Evolutionary conservation across 2,797 vertebrate genomes (phyloP), one percentile per base, ranked within the genome.

Genomic region (Holocentrus rufus): DNA sequence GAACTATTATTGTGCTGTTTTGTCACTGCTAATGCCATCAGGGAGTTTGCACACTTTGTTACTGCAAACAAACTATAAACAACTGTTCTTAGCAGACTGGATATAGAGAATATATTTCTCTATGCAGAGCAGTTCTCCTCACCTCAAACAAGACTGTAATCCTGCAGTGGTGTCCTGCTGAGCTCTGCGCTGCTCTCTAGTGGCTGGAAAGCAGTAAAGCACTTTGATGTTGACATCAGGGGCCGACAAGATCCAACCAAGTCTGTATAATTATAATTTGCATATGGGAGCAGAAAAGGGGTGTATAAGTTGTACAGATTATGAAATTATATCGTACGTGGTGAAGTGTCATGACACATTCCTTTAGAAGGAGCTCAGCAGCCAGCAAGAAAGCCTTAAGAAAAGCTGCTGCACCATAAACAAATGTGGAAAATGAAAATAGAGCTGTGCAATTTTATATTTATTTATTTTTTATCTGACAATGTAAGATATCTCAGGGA

Each of bases 131-230:
- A 64, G 47, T 71, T 67, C 47, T 52, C 22, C 18, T 77, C 34
- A 57, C 53, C 49, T 31, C 54, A 27, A 74, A 79, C 34, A 61
- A 17, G 72, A 20, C 31, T 74, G 72, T 74, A 6, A 65, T 86
- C 64, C 80, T 90, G 85, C 88, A 85, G 82, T 77, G 77, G 59
- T 3, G 59, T 80, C 80, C 72, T 89, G 54, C 78, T 88, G 87
- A 87, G 89, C 92, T 89, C 91, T 90, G 88, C 84, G 74, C 88
- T 89, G 87, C 91, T 27, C 93, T 93, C 93, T 94, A 89, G 93
- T 92, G 94, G 92, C 49, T 5, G 14, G 65, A 69, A 65, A 18
- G 1, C 2, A 52, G 80, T 62, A 80, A 22, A 67, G 64, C 91
- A 85, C 18, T 77, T 76, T 47, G 44, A 56, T 23, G 15, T 8